A percentile compares a stretch with the other conserved stretches of the same genome.
Evolutionary conservation across 1,140 invertebrate species (phyloP).

Genomic region (Galleria mellonella): DNA sequence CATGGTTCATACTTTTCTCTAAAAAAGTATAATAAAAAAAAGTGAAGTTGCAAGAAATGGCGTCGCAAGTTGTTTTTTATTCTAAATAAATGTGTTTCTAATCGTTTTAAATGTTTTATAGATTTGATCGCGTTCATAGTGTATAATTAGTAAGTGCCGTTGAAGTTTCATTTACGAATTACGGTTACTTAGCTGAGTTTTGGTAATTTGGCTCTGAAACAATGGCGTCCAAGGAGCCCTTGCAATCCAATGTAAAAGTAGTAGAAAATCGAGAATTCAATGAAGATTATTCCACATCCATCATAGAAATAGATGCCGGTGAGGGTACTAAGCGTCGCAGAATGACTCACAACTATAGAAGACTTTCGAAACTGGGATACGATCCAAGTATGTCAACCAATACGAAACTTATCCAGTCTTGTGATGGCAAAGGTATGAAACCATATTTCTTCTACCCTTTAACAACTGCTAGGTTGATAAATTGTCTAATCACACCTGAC

Average conservation of each 20-base stretch:
- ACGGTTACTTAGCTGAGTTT: constrained; percentile 39
- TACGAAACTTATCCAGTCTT: constrained; percentile 37
- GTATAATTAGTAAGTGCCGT: constrained; percentile 27
- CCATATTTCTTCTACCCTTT: constrained; percentile 12
- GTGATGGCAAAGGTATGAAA: constrained; percentile 53
- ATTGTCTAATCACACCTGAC: too few species aligned
- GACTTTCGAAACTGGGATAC: constrained; percentile 62
- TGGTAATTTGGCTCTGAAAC: constrained; percentile 42
- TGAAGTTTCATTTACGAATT: constrained; percentile 50
- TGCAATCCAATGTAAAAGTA: constrained; percentile 62
- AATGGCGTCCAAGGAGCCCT: constrained; percentile 66
- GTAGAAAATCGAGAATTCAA: constrained; percentile 50
- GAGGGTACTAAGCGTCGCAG: constrained; percentile 59
- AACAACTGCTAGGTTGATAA: too few species aligned
- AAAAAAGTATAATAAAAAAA: constrained; percentile 44
- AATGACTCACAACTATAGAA: constrained; percentile 60
- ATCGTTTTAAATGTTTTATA: constrained; percentile 32
- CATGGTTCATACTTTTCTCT: constrained; percentile 18
- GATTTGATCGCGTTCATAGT: constrained; percentile 30
- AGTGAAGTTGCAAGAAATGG: constrained; percentile 66
- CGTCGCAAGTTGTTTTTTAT: constrained; percentile 73
- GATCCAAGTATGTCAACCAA: constrained; percentile 64
- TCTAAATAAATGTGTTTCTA: constrained; percentile 58
- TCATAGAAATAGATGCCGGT: constrained; percentile 47
- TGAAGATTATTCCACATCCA: constrained; percentile 37